phyloP scores from a whole-genome alignment of 2,888 invertebrate genomes.

The Eledona agricola region DNA sequence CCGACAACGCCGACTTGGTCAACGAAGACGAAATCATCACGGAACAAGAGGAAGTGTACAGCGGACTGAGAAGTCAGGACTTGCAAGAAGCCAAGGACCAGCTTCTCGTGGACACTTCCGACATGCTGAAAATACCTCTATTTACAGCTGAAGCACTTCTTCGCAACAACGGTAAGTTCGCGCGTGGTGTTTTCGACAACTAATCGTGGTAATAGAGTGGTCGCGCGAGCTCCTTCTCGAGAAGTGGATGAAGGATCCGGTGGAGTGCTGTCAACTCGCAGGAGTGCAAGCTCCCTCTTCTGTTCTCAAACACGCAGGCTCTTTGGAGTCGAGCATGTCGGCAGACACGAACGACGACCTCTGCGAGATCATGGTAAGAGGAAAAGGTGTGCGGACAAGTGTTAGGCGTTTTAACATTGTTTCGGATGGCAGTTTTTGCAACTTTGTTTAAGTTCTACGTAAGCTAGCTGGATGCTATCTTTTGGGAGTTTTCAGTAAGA shows the following conservation, averaged over 20 bases:
- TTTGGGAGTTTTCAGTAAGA: too few species aligned
- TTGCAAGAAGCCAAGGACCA: conserved; percentile 76
- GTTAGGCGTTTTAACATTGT: too few species aligned
- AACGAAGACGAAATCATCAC: conserved; percentile 64
- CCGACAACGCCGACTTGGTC: conserved; percentile 63
- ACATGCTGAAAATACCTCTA: conserved; percentile 74
- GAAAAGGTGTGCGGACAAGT: too few species aligned
- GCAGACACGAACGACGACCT: conserved; percentile 51
- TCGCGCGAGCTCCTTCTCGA: conserved; percentile 72
- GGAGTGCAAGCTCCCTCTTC: conserved; percentile 71
- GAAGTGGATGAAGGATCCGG: conserved; percentile 74
- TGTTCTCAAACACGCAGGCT: conserved; percentile 59
- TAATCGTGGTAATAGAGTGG: conserved; percentile 66
- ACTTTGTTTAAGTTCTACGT: too few species aligned
- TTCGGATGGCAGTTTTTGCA: too few species aligned
- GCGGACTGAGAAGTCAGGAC: conserved; percentile 72
- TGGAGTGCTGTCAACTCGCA: conserved; percentile 71
- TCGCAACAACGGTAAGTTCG: conserved; percentile 69
- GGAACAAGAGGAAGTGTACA: conserved; percentile 66
- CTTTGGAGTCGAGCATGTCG: conserved; percentile 58
- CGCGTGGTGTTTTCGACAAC: not conserved
- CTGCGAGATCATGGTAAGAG: conserved; percentile 58
- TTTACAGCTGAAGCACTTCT: conserved; percentile 76
- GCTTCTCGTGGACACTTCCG: conserved; percentile 73
- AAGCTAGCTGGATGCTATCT: too few species aligned